Percentiles rank a stretch among this genome's conserved stretches.
Evolutionary conservation across 2,888 invertebrate species (phyloP).

Genomic region (Lampropteryx suffumata): DNA sequence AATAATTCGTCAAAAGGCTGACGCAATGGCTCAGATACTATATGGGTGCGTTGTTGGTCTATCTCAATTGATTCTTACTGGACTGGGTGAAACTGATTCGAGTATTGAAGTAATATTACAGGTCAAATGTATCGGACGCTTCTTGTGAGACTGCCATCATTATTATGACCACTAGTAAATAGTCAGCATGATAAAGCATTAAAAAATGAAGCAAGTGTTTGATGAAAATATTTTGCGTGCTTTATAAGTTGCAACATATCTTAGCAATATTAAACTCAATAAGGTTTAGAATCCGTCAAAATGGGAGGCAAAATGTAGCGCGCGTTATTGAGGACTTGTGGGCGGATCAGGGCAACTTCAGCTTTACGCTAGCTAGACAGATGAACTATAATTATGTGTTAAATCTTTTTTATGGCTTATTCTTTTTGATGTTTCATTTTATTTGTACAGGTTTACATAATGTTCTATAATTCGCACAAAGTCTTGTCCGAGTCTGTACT

Average conservation of each 20-base stretch:
- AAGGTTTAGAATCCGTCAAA: slow-evolving; percentile 6
- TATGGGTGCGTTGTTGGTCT: too few relatives aligned
- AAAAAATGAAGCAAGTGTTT: slow-evolving; percentile 5
- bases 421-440: slow-evolving; percentile 48
- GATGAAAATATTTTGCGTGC: slow-evolving; percentile 3
- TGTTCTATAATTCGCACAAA: slow-evolving; percentile 46
- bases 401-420: slow-evolving; percentile 39
- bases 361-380: slow-evolving; percentile 1
- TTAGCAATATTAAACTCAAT: not conserved
- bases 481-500: slow-evolving; percentile 26
- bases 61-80: too few relatives aligned
- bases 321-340: slow-evolving; percentile 5
- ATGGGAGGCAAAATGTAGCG: slow-evolving; percentile 7
- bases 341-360: not conserved
- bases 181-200: slow-evolving; percentile 1
- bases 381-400: slow-evolving; percentile 33
- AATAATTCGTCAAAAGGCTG: too few relatives aligned
- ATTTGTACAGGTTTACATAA: slow-evolving; percentile 44
- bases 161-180: not conserved
- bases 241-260: slow-evolving; percentile 6
- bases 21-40: too few relatives aligned
- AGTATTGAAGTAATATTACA: too few relatives aligned
- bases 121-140: too few relatives aligned
- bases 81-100: too few relatives aligned
- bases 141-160: slow-evolving; percentile 8